These are phyloP conservation scores for Morelia viridis DNA, from an alignment of 2,797 vertebrate species.

Conservation along the genomic window DNA sequence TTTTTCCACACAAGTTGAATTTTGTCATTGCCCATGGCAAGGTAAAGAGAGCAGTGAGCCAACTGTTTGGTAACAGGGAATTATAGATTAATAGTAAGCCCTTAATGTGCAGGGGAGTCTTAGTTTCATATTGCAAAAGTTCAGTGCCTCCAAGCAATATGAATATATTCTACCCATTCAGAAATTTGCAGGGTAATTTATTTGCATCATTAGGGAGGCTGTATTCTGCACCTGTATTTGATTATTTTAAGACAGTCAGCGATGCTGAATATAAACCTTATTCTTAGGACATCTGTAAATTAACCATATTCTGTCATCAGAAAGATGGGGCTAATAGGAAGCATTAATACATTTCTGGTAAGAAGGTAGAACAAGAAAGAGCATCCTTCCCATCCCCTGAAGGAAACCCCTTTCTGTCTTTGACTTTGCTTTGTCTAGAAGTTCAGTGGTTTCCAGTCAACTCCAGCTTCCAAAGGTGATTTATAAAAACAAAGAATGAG, in stretches of 20 bases:
- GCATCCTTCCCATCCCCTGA: background rate
- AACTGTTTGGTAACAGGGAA: conserved; percentile 9
- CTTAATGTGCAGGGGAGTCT: conserved; percentile 2
- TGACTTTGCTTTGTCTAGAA: background rate
- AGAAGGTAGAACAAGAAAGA: background rate
- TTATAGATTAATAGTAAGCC: conserved; percentile 25
- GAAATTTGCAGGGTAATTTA: background rate
- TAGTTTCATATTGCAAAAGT: background rate
- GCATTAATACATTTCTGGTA: background rate
- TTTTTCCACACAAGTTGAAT: conserved; percentile 59
- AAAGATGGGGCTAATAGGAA: background rate
- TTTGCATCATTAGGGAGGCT: background rate
- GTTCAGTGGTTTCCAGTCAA: background rate
- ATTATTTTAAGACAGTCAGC: background rate
- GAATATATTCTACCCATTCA: background rate
- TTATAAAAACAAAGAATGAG: background rate
- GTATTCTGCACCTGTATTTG: background rate
- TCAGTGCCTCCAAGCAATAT: background rate
- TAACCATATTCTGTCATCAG: background rate
- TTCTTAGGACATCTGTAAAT: background rate
- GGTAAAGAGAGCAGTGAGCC: conserved; percentile 24
- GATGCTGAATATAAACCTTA: background rate
- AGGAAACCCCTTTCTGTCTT: background rate
- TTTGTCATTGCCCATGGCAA: conserved; percentile 50
- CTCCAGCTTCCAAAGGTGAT: background rate